phyloP scores from a whole-genome alignment of 2,888 invertebrate genomes.

The Ormyrus labotus region DNA sequence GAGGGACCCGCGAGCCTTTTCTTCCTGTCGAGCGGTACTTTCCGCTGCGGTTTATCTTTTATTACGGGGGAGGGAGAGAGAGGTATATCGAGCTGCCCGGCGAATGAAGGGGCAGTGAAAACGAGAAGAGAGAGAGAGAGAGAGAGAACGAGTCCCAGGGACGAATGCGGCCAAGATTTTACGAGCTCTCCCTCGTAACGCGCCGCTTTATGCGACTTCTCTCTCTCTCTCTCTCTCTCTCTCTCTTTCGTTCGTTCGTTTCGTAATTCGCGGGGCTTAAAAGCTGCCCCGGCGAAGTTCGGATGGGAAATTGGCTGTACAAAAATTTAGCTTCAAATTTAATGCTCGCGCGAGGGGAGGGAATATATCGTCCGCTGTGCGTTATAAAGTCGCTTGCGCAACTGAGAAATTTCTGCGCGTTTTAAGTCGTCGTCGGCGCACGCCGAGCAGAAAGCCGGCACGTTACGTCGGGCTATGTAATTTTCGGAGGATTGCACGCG shows the following conservation, averaged over 20 bases:
- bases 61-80: slow-evolving; percentile 45
- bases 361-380: no score
- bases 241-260: slow-evolving; percentile 1
- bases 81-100: slow-evolving; percentile 5
- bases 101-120: slow-evolving; percentile 12
- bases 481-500: no score
- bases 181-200: slow-evolving; percentile 57
- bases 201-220: slow-evolving; percentile 22
- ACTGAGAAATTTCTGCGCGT: no score
- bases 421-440: no score
- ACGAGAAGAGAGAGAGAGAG: slow-evolving; percentile 29
- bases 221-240: background rate
- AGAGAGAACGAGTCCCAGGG: slow-evolving; percentile 42
- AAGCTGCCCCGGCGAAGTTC: no score
- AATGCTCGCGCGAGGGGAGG: no score
- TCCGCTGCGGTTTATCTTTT: slow-evolving; percentile 52
- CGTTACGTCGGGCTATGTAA: no score
- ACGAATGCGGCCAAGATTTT: slow-evolving; percentile 59
- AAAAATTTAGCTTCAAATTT: no score
- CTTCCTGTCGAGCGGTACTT: slow-evolving; percentile 50
- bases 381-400: no score
- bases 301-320: no score
- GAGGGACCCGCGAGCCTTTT: slow-evolving; percentile 29
- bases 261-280: no score
- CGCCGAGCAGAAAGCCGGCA: no score